Evolutionary conservation across 1,140 invertebrate species (phyloP).

Genomic region (Cardiocondyla obscurior): DNA sequence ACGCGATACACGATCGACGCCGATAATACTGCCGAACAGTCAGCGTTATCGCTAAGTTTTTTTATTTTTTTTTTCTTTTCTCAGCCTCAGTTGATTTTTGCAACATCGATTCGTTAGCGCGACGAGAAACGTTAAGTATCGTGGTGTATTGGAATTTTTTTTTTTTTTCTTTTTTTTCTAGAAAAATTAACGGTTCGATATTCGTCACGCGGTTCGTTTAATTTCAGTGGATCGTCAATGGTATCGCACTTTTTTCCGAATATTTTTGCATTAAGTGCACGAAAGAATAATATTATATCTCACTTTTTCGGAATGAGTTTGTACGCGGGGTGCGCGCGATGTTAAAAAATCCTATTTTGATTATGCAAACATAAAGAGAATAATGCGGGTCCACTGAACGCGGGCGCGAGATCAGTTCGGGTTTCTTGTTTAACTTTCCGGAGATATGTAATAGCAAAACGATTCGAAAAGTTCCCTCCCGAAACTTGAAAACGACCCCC

Average conservation of each 20-base stretch:
- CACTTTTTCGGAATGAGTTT: not conserved
- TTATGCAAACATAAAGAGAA: conserved; percentile 6
- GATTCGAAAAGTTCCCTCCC: conserved; percentile 28
- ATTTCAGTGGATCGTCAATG: not conserved
- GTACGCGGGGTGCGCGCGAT: not conserved
- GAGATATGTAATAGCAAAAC: conserved; percentile 24
- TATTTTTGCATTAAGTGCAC: conserved; percentile 1
- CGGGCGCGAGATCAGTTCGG: conserved; percentile 3
- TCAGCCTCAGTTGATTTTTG: not conserved
- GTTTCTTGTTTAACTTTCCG: conserved; percentile 14
- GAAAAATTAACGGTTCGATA: not conserved
- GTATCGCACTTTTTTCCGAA: not conserved
- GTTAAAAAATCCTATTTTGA: not conserved
- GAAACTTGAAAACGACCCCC: conserved; percentile 22
- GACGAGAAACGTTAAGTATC: not conserved
- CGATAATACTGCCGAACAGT: not conserved
- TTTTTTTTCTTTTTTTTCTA: too few relatives aligned
- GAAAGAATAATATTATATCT: not conserved
- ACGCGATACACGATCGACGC: not conserved
- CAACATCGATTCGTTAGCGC: not conserved
- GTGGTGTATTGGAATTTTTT: not conserved
- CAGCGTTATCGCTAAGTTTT: not conserved
- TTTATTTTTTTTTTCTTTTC: not conserved
- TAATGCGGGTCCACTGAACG: conserved; percentile 10
- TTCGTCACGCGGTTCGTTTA: not conserved